Conservation (phyloP, 2,888 invertebrate genomes). For the Volucella inanis region DNA sequence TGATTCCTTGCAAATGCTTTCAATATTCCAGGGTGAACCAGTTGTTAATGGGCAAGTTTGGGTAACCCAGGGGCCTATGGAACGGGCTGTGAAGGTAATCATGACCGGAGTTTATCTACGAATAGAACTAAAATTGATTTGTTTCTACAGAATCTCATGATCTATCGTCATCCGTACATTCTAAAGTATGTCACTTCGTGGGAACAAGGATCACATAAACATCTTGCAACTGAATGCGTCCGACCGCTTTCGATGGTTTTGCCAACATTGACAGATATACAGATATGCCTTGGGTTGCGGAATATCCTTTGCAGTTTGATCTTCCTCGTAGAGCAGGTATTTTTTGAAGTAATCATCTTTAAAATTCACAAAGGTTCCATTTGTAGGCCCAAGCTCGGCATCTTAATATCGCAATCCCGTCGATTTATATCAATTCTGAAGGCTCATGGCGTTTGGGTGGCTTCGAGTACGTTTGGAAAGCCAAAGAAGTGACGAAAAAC, state of each 20-base stretch:
- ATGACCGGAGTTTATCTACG: neutral
- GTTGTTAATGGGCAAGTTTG: slow-evolving; percentile 87
- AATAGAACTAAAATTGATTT: no score
- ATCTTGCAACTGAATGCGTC: slow-evolving; percentile 92
- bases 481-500: slow-evolving; percentile 86
- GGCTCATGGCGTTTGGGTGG: slow-evolving; percentile 95
- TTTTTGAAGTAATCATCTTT: slow-evolving; percentile 16
- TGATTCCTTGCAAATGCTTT: slow-evolving; percentile 86
- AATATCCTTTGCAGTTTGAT: slow-evolving; percentile 91
- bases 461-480: slow-evolving; percentile 90
- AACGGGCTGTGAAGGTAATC: slow-evolving; percentile 90
- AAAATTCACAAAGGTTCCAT: slow-evolving; percentile 13
- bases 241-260: slow-evolving; percentile 89
- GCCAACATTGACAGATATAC: slow-evolving; percentile 87
- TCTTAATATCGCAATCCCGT: slow-evolving; percentile 91
- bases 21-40: slow-evolving; percentile 90
- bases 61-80: slow-evolving; percentile 87
- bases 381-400: slow-evolving; percentile 89
- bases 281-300: slow-evolving; percentile 93
- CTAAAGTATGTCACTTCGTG: slow-evolving; percentile 92
- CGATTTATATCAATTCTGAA: slow-evolving; percentile 92
- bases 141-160: slow-evolving; percentile 88
- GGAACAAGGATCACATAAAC: slow-evolving; percentile 89
- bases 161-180: slow-evolving; percentile 94
- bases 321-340: slow-evolving; percentile 91